Evolutionary conservation across 2,888 invertebrate species (phyloP), one percentile per base, ranked within the genome.

Genomic region (Clostera curtula): DNA sequence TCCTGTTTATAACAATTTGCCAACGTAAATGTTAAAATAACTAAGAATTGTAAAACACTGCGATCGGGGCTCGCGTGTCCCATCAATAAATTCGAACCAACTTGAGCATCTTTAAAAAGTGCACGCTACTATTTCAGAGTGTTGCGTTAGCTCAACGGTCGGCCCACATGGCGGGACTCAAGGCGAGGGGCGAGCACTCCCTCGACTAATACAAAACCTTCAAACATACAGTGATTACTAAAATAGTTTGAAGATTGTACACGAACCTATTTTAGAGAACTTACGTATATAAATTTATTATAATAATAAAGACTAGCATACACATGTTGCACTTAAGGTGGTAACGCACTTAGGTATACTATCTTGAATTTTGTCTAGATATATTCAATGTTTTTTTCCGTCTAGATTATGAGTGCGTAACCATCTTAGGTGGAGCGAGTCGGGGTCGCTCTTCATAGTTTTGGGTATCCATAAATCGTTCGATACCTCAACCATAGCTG

Each of bases 261-360:
- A 61, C 57, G 52, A 53, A 54, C 49, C 50, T 65, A 65, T 52
- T 48, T 44, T 49, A 61, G 46, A 62, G 56, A 63, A 62, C 68
- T 69, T 72, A 73, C 69, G 62, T 69, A 68, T 65, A 55, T 64
- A 61, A 45, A 48, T 56, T 56, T 62, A 70, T 59, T 51, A 64
- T 66, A 58, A 67, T 70, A 64, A 68, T 74, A 75, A 71, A 82
- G 84, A 84, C 84, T 84, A 84, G 84, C 80, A 84, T 80, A 82
- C 64, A 77, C 72, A 71, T 68, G 58, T 71, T 58, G 60, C 51
- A 60, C 57, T n/a, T 18, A 12, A 10, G 5, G 12, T n/a, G n/a
- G n/a, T n/a, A n/a, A n/a, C n/a, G n/a, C n/a, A n/a, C n/a, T n/a
- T n/a, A n/a, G n/a, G n/a, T n/a, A n/a, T n/a, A n/a, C n/a, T n/a